Evolutionary conservation across 1,140 invertebrate genomes (phyloP), one percentile per base, ranked within the genome.

Genomic region (Zophobas atratus): DNA sequence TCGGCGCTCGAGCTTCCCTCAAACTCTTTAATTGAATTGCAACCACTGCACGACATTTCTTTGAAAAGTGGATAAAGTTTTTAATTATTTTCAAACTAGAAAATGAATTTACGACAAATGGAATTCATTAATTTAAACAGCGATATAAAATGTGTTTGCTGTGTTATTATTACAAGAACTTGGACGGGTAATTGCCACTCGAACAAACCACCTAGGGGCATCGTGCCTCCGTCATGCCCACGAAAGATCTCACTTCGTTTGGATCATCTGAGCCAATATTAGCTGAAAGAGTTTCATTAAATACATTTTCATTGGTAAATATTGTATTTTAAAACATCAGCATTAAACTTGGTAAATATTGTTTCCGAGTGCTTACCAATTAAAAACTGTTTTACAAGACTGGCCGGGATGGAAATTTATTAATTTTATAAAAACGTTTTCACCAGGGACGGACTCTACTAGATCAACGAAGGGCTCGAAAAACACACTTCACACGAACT

Each of bases 11-110:
- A 20, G 4, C 51, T 41, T 32, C 57, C 56, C 41, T 67, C 63
- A 81, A 83, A 83, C 83, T 84, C 82, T 82, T 84, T 84, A 84
- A 84, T 84, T 84, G 83, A 84, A 84, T 84, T 83, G 83, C 82
- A 83, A 83, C 81, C 83, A 82, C 80, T 81, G 81, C 78, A 84
- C 81, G 83, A 82, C 83, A 82, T 83, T 84, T 82, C 81, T 82
- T 83, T 83, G 82, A 84, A 72, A 80, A 82, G 79, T 83, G 82
- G 78, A 82, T 80, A 84, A 84, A 84, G 82, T 84, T 84, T 84
- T 84, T 84, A 84, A 84, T 84, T 84, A 84, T 84, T 84, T 84
- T 78, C 80, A 82, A 84, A 84, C 83, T 79, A 75, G 78, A 82
- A 81, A 82, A 82, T 81, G 81, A 81, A 84, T 82, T 83, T 78